Base-by-base conservation (phyloP, 2,797 vertebrate species). In the Rhinella marina region DNA sequence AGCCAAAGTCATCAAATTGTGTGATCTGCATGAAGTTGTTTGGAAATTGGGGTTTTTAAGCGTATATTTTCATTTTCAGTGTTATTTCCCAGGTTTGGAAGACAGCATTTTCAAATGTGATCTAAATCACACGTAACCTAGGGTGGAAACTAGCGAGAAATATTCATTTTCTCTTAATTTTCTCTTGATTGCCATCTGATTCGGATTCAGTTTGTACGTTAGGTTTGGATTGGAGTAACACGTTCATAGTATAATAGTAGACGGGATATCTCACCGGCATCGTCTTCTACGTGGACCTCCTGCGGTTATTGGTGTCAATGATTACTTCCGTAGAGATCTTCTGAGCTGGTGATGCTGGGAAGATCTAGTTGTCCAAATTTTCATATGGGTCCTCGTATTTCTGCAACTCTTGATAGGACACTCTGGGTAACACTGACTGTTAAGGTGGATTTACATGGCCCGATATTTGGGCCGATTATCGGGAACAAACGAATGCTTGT, bases 1-100 rank as follows among this genome's bases (percentile, higher is more conserved):
- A 88, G 72, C 21, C 70, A 79, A 56, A 66, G 23, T 77, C 72
- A 50, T 82, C 57, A 87, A 87, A 56, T 66, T 59, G 62, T 78
- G 73, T 32, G 50, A 77, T 87, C n/a, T 64, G 56, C 59, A 32
- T 62, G 32, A 87, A 52, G 56, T 81, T 77, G 50, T 52, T 48
- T 78, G 52, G 73, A 25, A 52, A 27, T 68, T 16, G 12, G 19
- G 8, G 41, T 62, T 6, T 32, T 3, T 21, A 41, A 66, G 17
- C 21, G 13, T 68, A 19, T 27, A 66, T 52, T 64, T 66, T 82
- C 32, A 82, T 68, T 27, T 82, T 32, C 19, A 64, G 17, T 68
- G 48, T 52, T 48, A 68, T 68, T 68, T 68, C 50, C 48, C 62
- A 27, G 61, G 25, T 25, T 82, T 68, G 62, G 19, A 66, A 66